Evolutionary conservation across 2,113 vertebrate species (phyloP).

Genomic region (Coptodon rendalli): DNA sequence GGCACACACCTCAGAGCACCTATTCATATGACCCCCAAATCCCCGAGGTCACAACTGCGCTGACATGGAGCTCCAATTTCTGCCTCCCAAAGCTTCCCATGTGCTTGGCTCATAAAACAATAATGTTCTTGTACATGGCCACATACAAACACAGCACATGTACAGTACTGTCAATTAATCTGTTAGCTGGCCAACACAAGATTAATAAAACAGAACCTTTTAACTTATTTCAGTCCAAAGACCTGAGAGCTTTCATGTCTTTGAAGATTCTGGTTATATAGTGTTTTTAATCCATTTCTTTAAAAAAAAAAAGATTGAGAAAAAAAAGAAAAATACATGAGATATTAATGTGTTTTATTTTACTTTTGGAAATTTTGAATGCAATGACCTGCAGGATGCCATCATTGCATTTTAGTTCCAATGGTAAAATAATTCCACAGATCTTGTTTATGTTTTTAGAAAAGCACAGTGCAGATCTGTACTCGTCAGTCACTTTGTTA

Average conservation of each 20-base stretch:
- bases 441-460: not conserved
- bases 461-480: not conserved
- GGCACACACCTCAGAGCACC: conserved; percentile 44
- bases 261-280: not conserved
- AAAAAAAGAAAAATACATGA: not conserved
- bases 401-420: not conserved
- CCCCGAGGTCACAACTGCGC: conserved; percentile 40
- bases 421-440: not conserved
- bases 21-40: conserved; percentile 71
- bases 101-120: conserved; percentile 8
- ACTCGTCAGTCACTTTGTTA: not conserved
- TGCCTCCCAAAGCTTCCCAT: conserved; percentile 13
- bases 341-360: not conserved
- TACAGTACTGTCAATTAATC: not conserved
- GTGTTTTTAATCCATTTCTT: not conserved
- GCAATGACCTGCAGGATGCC: not conserved
- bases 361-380: not conserved
- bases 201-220: not conserved
- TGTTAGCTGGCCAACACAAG: not conserved
- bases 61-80: conserved; percentile 65
- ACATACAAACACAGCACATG: not conserved
- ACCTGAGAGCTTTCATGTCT: not conserved
- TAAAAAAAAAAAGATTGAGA: not conserved
- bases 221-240: not conserved
- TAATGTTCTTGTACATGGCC: conserved; percentile 4